These are phyloP conservation scores for Sapayoa aenigma DNA, from an alignment of 2,113 vertebrate genomes.

Conservation along the genomic window DNA sequence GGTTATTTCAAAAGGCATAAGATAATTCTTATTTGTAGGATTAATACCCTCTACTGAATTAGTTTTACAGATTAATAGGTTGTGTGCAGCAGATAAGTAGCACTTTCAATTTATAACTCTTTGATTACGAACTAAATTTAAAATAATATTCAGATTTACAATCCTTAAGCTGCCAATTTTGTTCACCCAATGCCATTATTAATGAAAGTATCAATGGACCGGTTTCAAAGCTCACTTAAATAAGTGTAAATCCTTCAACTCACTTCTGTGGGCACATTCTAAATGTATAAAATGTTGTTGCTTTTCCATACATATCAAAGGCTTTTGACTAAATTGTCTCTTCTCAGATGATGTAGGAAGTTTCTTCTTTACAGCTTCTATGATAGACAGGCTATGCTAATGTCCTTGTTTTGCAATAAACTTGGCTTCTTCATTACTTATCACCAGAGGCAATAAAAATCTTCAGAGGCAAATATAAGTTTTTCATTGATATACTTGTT, in stretches of 20 bases:
- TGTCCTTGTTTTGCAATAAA: conserved; percentile 65
- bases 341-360: conserved; percentile 53
- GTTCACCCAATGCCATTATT: conserved; percentile 12
- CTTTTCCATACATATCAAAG: conserved; percentile 59
- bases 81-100: not conserved
- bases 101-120: not conserved
- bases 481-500: conserved; percentile 73
- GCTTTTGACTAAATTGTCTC: conserved; percentile 63
- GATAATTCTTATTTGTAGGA: not conserved
- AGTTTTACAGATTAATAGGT: not conserved
- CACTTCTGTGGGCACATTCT: conserved; percentile 18
- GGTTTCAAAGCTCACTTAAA: conserved; percentile 11
- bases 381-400: conserved; percentile 61
- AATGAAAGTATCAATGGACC: not conserved
- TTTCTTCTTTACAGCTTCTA: conserved; percentile 60
- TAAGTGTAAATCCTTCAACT: not conserved
- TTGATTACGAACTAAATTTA: conserved; percentile 16
- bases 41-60: not conserved
- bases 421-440: conserved; percentile 69
- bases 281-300: conserved; percentile 35
- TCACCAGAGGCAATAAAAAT: conserved; percentile 70
- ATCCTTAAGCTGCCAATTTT: not conserved
- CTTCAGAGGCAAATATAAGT: conserved; percentile 69
- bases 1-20: not conserved
- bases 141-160: not conserved